phyloP scores from a whole-genome alignment of 2,888 invertebrate species.

The Lepidochrysops patricia region DNA sequence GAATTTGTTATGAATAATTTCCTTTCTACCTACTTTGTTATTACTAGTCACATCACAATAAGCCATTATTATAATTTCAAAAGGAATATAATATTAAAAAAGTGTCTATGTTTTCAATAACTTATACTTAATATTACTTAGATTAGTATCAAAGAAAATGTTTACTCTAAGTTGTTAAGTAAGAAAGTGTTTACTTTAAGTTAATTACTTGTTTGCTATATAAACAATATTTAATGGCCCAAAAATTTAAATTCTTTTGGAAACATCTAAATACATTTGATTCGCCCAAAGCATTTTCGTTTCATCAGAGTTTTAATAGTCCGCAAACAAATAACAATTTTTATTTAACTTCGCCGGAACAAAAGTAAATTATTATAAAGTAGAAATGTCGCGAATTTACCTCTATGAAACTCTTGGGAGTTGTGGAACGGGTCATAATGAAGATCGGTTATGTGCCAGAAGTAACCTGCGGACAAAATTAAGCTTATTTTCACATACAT shows the following conservation, averaged over 20 bases:
- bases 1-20: slow-evolving; percentile 7
- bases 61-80: not conserved
- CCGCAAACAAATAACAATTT: slow-evolving; percentile 9
- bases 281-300: not conserved
- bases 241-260: not conserved
- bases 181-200: too few relatives aligned
- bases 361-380: slow-evolving; percentile 29
- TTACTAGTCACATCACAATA: not conserved
- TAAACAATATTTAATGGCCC: not conserved
- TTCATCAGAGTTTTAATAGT: not conserved
- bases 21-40: not conserved
- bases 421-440: slow-evolving; percentile 88
- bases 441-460: slow-evolving; percentile 96
- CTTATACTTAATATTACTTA: too few relatives aligned
- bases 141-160: too few relatives aligned
- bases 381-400: slow-evolving; percentile 42
- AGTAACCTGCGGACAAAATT: slow-evolving; percentile 84
- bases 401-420: slow-evolving; percentile 66
- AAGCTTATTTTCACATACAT: not conserved
- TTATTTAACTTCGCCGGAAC: slow-evolving; percentile 21
- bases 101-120: too few relatives aligned
- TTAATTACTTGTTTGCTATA: not conserved
- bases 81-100: too few relatives aligned
- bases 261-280: not conserved
- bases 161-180: too few relatives aligned